These are phyloP conservation scores for Xestia c-nigrum DNA, from an alignment of 2,888 invertebrate genomes.

Conservation along the genomic window DNA sequence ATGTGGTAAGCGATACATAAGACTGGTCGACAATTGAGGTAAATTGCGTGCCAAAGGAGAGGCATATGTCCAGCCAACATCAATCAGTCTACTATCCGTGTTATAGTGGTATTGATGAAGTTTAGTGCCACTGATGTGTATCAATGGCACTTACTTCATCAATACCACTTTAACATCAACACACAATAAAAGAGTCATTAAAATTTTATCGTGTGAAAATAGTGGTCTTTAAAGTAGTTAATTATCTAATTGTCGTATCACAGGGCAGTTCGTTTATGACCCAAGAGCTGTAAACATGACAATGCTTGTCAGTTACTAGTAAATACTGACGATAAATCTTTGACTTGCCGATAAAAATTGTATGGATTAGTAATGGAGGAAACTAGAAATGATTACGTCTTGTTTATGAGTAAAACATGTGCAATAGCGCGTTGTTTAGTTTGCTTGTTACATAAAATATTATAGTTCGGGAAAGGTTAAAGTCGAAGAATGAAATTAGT, in stretches of 20 bases:
- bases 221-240: constrained; percentile 26
- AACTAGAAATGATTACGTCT: constrained; percentile 27
- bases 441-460: constrained; percentile 1
- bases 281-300: constrained; percentile 41
- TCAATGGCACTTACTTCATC: neutral
- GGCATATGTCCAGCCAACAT: neutral
- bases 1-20: neutral
- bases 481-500: neutral
- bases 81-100: too few relatives aligned
- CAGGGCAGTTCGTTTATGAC: constrained; percentile 30
- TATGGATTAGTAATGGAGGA: constrained; percentile 28
- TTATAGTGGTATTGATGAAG: too few relatives aligned
- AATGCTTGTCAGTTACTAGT: constrained; percentile 41
- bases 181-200: constrained; percentile 10
- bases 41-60: neutral
- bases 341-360: constrained; percentile 41
- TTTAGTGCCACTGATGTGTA: too few relatives aligned
- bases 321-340: constrained; percentile 36
- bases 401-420: constrained; percentile 8
- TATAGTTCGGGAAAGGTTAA: neutral
- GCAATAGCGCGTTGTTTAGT: constrained; percentile 3
- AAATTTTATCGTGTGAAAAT: constrained; percentile 31
- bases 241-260: constrained; percentile 48
- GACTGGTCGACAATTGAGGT: neutral
- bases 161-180: neutral